Evolutionary conservation across 2,113 vertebrate species (phyloP).

Genomic region (Oncorhynchus masou): DNA sequence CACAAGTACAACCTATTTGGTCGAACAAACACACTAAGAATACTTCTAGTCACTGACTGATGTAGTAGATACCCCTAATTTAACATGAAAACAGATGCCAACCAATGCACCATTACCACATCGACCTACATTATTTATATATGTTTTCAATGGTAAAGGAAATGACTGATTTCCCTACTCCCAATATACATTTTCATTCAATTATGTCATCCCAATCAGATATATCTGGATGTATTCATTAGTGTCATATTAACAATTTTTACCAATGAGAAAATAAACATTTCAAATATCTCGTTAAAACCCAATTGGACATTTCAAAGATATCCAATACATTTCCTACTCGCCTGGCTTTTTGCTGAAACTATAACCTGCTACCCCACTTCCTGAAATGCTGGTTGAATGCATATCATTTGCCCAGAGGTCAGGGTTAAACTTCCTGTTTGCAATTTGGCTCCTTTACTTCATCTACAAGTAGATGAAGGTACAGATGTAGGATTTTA

Average conservation of each 20-base stretch:
- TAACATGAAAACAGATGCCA: not conserved
- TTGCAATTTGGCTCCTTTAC: not conserved
- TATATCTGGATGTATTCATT: not conserved
- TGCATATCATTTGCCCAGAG: not conserved
- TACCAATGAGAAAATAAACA: not conserved
- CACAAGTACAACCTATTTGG: not conserved
- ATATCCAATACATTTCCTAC: not conserved
- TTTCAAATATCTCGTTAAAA: not conserved
- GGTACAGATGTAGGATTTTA: too few species aligned
- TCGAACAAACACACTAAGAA: not conserved
- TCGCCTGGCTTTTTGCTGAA: not conserved
- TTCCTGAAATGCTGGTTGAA: not conserved
- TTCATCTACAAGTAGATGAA: too few species aligned
- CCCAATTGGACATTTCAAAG: not conserved
- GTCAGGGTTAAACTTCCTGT: not conserved
- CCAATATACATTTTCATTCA: too few species aligned
- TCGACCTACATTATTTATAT: too few species aligned
- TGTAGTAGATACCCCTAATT: not conserved
- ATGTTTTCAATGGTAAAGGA: not conserved
- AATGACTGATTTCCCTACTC: not conserved
- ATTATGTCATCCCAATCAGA: not conserved
- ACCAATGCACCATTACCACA: not conserved
- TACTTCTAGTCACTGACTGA: not conserved
- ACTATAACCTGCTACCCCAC: slow-evolving; percentile 1
- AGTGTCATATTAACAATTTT: not conserved